Evolutionary conservation across 2,797 vertebrate genomes (phyloP), one percentile per base, ranked within the genome.

Genomic region (Catostomus latipinnis): DNA sequence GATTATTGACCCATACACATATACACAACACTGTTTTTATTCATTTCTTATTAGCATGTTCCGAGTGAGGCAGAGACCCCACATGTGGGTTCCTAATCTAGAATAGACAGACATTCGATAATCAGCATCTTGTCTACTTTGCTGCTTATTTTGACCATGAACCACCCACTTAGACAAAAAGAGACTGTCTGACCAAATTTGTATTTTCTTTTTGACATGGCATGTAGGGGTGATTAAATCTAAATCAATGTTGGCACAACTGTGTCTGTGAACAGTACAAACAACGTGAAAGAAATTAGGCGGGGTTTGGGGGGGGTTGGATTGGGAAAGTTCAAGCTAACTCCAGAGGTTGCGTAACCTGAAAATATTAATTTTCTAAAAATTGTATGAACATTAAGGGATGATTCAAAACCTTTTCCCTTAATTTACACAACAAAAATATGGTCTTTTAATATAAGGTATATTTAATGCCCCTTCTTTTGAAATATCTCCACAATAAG

Each of bases 11-110:
- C 34, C 34, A 65, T 7, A 65, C 62, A 65, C 6, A n/a, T 34
- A 34, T 4, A 34, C 34, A 12, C 3, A 16, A 6, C 18, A 5
- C 48, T 61, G n/a, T 61, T 63, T 22, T 63, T 43, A 43, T 58
- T 43, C 5, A 16, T 52, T 52, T 74, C 49, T 71, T 61, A 61
- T 11, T 34, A 60, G 14, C 10, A 70, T 46, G 52, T 46, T 71
- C 56, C n/a, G 14, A 68, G 58, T 71, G 68, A 50, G 71, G 57
- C 5, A 6, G 57, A 16, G 48, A 70, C n/a, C 48, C 8, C 48
- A 77, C 22, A 57, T 8, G 60, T 77, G 22, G 56, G 34, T 77
- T 52, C n/a, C 45, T 8, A 58, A 45, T 16, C 57, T 16, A 5
- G 1, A 9, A 5, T 7, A 69, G 22, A 4, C 75, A 77, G 56